These are phyloP conservation scores for Buphagus erythrorhynchus DNA, from an alignment of 2,797 vertebrate genomes.

Conservation along the genomic window DNA sequence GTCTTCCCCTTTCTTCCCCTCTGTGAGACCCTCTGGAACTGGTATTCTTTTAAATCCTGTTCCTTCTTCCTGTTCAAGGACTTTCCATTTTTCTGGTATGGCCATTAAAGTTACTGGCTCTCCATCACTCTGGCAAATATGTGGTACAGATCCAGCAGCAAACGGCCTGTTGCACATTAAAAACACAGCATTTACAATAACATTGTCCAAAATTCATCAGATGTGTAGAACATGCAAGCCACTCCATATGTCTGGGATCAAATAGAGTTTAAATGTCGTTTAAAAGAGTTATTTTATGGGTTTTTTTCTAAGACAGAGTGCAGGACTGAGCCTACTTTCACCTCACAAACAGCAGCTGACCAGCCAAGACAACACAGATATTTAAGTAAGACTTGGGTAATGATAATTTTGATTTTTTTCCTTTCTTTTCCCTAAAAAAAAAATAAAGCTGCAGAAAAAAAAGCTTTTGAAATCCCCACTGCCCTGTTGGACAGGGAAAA, in stretches of 20 bases:
- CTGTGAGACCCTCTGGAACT: neutral
- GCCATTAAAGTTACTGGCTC: neutral
- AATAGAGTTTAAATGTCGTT: neutral
- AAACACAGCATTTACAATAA: neutral
- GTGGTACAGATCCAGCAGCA: neutral
- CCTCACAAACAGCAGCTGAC: neutral
- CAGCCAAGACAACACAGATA: neutral
- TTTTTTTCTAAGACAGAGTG: neutral
- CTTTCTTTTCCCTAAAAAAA: neutral
- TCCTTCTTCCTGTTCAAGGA: neutral
- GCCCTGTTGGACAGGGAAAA: neutral
- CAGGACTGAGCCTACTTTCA: neutral
- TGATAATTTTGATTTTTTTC: neutral
- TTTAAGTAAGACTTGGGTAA: neutral
- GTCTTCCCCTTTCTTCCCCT: neutral
- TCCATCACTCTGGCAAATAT: neutral
- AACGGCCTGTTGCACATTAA: neutral
- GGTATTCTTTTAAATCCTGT: neutral
- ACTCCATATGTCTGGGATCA: neutral
- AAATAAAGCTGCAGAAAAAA: neutral
- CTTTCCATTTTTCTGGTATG: neutral
- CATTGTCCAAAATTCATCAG: neutral
- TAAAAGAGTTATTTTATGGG: neutral
- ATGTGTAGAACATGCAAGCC: neutral
- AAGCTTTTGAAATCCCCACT: neutral